These are phyloP conservation scores for Diplosoma virens DNA, from an alignment of 23 tunicate genomes.

Conservation along the genomic window DNA sequence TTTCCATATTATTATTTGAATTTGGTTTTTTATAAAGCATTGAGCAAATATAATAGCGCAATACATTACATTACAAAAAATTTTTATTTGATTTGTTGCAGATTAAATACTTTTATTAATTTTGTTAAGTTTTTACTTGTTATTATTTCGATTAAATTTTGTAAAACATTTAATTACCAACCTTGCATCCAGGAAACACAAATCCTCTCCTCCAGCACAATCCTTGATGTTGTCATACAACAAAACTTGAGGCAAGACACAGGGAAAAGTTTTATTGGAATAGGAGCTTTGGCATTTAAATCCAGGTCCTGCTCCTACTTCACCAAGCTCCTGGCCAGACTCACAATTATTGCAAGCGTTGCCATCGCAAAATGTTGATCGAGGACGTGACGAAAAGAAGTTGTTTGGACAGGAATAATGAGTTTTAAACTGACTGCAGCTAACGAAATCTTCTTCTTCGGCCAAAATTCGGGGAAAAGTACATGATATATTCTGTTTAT, in stretches of 20 bases:
- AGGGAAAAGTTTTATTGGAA: no score
- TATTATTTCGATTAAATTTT: not conserved
- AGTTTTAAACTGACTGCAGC: not conserved
- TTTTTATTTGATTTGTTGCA: not conserved
- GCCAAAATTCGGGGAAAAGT: conserved; percentile 9
- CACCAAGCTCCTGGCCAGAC: not conserved
- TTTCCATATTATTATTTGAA: no score
- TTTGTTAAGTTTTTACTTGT: no score
- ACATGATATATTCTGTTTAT: not conserved
- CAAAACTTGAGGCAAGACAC: conserved; percentile 53
- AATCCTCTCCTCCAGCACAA: conserved; percentile 50
- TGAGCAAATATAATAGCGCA: no score
- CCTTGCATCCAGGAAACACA: conserved; percentile 34
- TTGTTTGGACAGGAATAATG: not conserved
- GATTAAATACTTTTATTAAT: not conserved
- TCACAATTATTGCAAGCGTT: conserved; percentile 37
- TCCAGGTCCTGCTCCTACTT: conserved; percentile 37
- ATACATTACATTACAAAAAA: not conserved
- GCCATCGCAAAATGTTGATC: conserved; percentile 20
- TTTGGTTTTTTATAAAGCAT: no score
- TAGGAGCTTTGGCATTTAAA: conserved; percentile 47
- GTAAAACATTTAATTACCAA: not conserved
- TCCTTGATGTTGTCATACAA: conserved; percentile 53
- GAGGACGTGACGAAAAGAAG: not conserved
- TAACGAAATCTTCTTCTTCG: not conserved